These are phyloP conservation scores for Anguilla japonica DNA, from an alignment of 2,113 vertebrate genomes.

Conservation along the genomic window DNA sequence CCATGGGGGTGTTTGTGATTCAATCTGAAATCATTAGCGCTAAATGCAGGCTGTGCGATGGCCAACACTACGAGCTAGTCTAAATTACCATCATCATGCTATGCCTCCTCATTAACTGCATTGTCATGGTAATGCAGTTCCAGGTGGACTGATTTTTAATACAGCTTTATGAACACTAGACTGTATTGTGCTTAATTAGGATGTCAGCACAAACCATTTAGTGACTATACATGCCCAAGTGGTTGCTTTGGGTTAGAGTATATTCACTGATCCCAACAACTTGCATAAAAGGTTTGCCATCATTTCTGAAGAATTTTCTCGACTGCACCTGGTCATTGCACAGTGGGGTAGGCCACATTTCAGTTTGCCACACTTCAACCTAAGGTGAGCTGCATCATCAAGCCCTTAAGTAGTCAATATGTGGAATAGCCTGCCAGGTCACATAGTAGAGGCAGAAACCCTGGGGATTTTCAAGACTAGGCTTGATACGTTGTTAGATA, in stretches of 20 bases:
- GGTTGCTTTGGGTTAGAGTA: neutral
- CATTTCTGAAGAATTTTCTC: neutral
- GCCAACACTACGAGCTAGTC: neutral
- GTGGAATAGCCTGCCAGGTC: too few relatives aligned
- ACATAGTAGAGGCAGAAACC: too few relatives aligned
- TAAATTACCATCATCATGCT: neutral
- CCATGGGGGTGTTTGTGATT: neutral
- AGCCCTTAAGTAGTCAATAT: neutral
- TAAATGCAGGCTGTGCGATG: slow-evolving; percentile 3
- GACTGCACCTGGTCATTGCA: neutral
- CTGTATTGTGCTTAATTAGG: neutral
- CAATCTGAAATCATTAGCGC: neutral
- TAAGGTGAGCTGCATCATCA: neutral
- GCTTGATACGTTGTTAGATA: too few relatives aligned
- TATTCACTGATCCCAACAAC: neutral
- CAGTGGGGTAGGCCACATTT: neutral
- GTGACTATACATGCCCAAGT: neutral
- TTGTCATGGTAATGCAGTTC: neutral
- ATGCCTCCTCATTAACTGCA: neutral
- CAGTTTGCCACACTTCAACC: neutral
- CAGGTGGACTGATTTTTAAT: neutral
- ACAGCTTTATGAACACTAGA: neutral
- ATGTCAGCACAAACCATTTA: neutral
- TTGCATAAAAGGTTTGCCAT: neutral
- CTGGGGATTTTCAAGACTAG: too few relatives aligned